Base-by-base conservation (phyloP, 2,797 vertebrate species). In the Cebuella pygmaea region DNA sequence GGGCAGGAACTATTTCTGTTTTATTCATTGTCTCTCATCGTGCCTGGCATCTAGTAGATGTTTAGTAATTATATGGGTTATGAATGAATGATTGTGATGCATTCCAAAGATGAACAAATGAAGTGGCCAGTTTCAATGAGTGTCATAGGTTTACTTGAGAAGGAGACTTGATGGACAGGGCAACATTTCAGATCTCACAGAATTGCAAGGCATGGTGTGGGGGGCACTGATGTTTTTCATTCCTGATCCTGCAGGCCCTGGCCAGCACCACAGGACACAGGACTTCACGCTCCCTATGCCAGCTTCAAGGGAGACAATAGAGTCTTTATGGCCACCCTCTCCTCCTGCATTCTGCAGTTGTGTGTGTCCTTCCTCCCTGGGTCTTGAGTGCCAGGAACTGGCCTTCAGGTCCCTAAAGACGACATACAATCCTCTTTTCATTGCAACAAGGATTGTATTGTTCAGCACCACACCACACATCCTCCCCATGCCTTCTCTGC, bases 361-460 rank as follows among this genome's bases (percentile, higher is more conserved):
- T 14, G 0, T 33, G 76, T 30, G 41, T 93, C 57, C 36, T 89
- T 88, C 74, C 67, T 44, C 74, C 72, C 55, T 67, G 80, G 12
- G 24, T n/a, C 67, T 75, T 22, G 44, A 22, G 57, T 50, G 80
- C 61, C 36, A 22, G 1, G 44, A 92, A 86, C 24, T 19, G 41
- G 92, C 55, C 76, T 41, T 59, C 30, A 48, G 67, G 41, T 92
- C 83, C 79, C 83, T 82, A 57, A 91, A 88, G 83, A 74, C 55
- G 44, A 90, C 55, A 88, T n/a, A 72, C 55, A 88, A 85, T 79
- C n/a, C 93, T 92, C 72, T 36, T 84, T 95, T 41, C 84, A 59
- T 50, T 30, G 33, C 75, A 82, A 79, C 44, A 95, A 67, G 46
- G 67, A 59, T 19, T 27, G 30, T n/a, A 50, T 7, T 86, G 75